These are phyloP conservation scores for Mesocricetus auratus DNA, from an alignment of 2,113 vertebrate species.

Conservation along the genomic window DNA sequence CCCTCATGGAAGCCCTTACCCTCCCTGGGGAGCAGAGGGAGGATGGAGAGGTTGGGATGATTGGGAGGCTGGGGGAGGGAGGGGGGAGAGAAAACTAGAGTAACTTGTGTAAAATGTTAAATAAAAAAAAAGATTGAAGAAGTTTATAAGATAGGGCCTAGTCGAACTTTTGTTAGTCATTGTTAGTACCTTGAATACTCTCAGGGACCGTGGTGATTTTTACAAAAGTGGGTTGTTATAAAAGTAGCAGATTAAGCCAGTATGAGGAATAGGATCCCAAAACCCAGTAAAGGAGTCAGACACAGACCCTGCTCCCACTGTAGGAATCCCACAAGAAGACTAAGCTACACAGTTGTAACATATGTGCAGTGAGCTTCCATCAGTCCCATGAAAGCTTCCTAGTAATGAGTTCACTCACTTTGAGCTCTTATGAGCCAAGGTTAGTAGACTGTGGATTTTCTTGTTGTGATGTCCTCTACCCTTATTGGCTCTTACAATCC, in stretches of 20 bases:
- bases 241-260: background rate
- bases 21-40: no score
- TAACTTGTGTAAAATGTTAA: no score
- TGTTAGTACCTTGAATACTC: background rate
- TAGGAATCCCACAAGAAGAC: background rate
- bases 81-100: no score
- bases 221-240: background rate
- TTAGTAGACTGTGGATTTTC: background rate
- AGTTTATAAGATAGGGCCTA: background rate
- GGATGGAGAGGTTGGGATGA: no score
- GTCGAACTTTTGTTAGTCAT: background rate
- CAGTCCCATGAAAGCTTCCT: background rate
- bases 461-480: background rate
- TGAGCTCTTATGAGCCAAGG: background rate
- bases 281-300: background rate
- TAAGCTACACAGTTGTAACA: background rate
- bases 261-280: background rate
- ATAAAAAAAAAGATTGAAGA: background rate
- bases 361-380: background rate
- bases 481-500: background rate
- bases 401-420: rapidly evolving
- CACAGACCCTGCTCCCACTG: no score
- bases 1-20: no score
- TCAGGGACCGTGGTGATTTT: background rate
- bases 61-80: no score